Percentiles rank a stretch among this genome's conserved stretches.
These are phyloP conservation scores for Morone saxatilis DNA, from an alignment of 2,113 vertebrate genomes.

Conservation along the genomic window DNA sequence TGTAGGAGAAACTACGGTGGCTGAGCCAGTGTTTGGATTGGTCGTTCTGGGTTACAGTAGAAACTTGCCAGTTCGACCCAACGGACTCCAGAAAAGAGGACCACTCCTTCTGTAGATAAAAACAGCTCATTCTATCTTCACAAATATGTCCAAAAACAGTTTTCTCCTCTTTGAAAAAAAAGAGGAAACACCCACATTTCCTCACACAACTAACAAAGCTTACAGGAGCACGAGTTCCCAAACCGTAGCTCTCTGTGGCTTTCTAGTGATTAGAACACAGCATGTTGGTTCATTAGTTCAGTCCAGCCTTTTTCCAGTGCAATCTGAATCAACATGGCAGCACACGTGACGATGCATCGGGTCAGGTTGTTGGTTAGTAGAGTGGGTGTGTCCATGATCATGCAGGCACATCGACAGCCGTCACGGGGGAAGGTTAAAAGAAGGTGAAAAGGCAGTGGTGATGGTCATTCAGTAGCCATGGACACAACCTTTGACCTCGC, in stretches of 20 bases:
- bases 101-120: no score
- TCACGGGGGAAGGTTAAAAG: constrained; percentile 40
- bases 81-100: no score
- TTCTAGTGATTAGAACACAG: neutral
- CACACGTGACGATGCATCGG: constrained; percentile 29
- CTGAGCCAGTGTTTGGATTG: no score
- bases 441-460: constrained; percentile 40
- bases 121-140: neutral
- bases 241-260: neutral
- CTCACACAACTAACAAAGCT: neutral
- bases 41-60: no score
- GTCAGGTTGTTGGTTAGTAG: constrained; percentile 56
- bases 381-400: constrained; percentile 44
- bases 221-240: neutral
- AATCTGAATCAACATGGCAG: constrained; percentile 13
- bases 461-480: constrained; percentile 22
- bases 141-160: neutral
- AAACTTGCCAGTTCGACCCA: no score
- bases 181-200: neutral
- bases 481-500: constrained; percentile 39
- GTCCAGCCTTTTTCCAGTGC: neutral
- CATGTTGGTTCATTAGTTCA: neutral
- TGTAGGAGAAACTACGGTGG: no score
- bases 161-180: neutral
- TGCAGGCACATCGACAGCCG: constrained; percentile 49